Conservation (phyloP, 2,113 vertebrate genomes). For the Takifugu flavidus region DNA sequence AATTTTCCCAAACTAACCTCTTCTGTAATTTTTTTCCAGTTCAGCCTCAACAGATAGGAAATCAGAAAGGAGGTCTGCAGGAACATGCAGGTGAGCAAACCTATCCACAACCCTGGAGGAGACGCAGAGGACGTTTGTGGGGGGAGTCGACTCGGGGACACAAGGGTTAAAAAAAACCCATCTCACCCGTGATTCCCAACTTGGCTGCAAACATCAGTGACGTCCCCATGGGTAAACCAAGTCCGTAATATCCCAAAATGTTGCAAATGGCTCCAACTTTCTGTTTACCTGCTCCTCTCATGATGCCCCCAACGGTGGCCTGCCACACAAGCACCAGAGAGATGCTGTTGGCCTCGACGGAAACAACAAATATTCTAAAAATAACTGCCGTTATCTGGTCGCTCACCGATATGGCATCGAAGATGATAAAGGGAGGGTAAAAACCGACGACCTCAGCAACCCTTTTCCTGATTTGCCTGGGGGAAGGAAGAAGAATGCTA, state of each 20-base stretch:
- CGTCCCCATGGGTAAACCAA: too few species aligned
- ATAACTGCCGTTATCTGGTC: background rate
- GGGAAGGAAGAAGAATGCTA: background rate
- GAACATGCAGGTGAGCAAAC: conserved; percentile 72
- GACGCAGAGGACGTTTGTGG: background rate
- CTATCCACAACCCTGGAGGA: conserved; percentile 82
- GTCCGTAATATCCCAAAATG: conserved; percentile 5
- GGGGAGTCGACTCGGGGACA: background rate
- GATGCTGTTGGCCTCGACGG: background rate
- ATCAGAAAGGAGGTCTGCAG: conserved; percentile 76
- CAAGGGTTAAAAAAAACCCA: background rate
- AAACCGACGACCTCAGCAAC: conserved; percentile 58
- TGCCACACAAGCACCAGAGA: conserved; percentile 38
- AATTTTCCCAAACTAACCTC: conserved; percentile 70
- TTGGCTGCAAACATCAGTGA: conserved; percentile 63
- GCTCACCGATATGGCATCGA: conserved; percentile 66
- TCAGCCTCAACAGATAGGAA: conserved; percentile 69
- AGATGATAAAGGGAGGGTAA: conserved; percentile 62
- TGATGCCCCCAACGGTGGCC: conserved; percentile 69
- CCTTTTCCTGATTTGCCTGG: conserved; percentile 64
- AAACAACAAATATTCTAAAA: background rate
- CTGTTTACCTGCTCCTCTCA: conserved; percentile 83
- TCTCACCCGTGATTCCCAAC: conserved; percentile 79
- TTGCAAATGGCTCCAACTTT: conserved; percentile 79
- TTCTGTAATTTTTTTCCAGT: conserved; percentile 79